Evolutionary conservation across 1,140 invertebrate genomes (phyloP).

Genomic region (Pogonus chalceus): DNA sequence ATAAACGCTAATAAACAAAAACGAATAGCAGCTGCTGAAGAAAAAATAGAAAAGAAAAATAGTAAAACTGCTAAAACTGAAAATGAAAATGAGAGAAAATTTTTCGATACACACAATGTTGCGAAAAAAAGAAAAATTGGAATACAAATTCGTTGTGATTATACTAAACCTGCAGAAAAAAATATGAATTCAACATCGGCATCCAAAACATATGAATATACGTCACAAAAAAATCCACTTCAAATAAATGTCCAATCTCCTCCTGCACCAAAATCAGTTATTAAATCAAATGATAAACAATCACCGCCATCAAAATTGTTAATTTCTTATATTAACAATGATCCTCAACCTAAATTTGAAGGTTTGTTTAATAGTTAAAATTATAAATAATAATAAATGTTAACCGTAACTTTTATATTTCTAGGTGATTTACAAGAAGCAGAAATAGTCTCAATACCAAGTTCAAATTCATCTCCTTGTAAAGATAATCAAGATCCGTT

Average conservation of each 20-base stretch:
- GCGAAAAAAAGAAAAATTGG: not conserved
- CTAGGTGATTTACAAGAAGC: not conserved
- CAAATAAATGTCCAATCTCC: too few species aligned
- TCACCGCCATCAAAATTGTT: too few species aligned
- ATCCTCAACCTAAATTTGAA: too few species aligned
- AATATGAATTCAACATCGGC: too few species aligned
- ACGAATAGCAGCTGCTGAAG: slow-evolving; percentile 18
- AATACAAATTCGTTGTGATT: not conserved
- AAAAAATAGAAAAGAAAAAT: slow-evolving; percentile 10
- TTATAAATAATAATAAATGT: too few species aligned
- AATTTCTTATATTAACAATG: too few species aligned
- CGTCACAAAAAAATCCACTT: too few species aligned
- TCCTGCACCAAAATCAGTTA: too few species aligned
- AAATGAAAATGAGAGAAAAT: slow-evolving; percentile 14
- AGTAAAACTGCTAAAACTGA: slow-evolving; percentile 15
- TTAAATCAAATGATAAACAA: too few species aligned
- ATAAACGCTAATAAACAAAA: slow-evolving; percentile 23
- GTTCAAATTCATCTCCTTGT: not conserved
- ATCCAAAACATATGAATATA: too few species aligned
- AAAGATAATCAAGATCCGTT: slow-evolving; percentile 3
- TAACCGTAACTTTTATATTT: too few species aligned
- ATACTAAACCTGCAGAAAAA: not conserved
- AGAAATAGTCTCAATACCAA: not conserved
- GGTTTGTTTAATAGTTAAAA: too few species aligned
- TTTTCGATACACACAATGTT: not conserved